Evolutionary conservation across 2,113 vertebrate species (phyloP), one percentile per base, ranked within the genome.

Genomic region (Myxocyprinus asiaticus): DNA sequence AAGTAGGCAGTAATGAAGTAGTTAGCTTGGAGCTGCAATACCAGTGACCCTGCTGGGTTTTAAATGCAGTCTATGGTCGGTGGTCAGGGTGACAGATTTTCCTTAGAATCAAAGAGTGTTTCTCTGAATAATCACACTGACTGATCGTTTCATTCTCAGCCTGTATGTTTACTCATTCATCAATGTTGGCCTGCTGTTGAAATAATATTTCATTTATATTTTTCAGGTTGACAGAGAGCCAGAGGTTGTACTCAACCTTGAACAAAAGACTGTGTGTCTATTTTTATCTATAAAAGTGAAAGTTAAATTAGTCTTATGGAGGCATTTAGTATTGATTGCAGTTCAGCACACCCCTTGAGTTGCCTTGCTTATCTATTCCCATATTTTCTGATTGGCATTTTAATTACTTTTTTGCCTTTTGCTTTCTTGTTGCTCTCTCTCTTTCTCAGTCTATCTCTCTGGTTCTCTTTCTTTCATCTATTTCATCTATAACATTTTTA

Each of bases 341-440:
- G 59, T 61, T 9, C 61, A 17, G 42, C 53, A 48, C 62, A 33
- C 33, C 65, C 64, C 61, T n/a, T 14, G 11, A 77, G 66, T 68
- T 61, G 9, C 7, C 44, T 67, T 59, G 78, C 69, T 83, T 79
- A 86, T 82, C 81, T 79, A 9, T 77, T 61, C 56, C 65, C 47
- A 62, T 47, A 77, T 51, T 63, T 81, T 77, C 65, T 68, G 70
- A 82, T 77, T 87, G 78, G 55, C 78, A 82, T 83, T 78, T 81
- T 82, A 84, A 84, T 85, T 82, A 75, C 43, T 44, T 62, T 79
- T 22, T 77, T 51, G 17, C 5, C 64, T 6, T 9, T 76, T 53
- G 45, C 56, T 63, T 75, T 75, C 59, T 51, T n/a, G 58, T 51
- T 50, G 10, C 42, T 43, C 22, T 64, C 42, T 51, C 55, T 55